Conservation (phyloP, 2,888 invertebrate species). For the Acanthosepion pharaonis region DNA sequence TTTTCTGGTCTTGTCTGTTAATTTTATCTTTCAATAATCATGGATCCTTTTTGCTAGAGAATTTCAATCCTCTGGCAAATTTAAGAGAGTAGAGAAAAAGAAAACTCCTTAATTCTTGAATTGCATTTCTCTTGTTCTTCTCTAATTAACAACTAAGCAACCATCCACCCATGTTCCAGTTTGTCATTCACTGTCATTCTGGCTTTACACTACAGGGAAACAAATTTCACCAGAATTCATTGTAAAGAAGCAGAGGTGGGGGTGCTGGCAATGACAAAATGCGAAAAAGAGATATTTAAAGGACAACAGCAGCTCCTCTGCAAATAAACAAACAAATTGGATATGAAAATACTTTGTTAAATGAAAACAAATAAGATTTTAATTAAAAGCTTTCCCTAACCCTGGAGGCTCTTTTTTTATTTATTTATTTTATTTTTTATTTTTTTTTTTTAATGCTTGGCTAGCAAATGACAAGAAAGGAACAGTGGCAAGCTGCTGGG, state of each 20-base stretch:
- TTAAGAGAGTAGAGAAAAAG: background rate
- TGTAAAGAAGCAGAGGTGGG: background rate
- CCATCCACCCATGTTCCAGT: background rate
- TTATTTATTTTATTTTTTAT: background rate
- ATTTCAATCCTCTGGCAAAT: background rate
- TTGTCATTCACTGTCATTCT: background rate
- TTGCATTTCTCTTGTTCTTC: background rate
- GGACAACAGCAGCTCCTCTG: background rate
- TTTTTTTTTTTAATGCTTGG: background rate
- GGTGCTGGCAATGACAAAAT: background rate
- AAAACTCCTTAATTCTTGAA: background rate
- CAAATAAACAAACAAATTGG: conserved; percentile 20
- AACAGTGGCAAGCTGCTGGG: background rate
- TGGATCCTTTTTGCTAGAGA: background rate
- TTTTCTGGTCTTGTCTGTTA: no score
- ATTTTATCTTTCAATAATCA: no score
- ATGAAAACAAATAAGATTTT: background rate
- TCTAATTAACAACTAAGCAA: background rate
- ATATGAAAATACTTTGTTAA: conserved; percentile 13
- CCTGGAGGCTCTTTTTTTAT: background rate
- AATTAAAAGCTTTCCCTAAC: background rate
- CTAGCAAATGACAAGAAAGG: conserved; percentile 20
- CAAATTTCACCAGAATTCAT: background rate
- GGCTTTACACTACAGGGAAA: background rate
- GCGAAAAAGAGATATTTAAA: background rate